Evolutionary conservation across 2,113 vertebrate genomes (phyloP).

Genomic region (Odocoileus virginianus): DNA sequence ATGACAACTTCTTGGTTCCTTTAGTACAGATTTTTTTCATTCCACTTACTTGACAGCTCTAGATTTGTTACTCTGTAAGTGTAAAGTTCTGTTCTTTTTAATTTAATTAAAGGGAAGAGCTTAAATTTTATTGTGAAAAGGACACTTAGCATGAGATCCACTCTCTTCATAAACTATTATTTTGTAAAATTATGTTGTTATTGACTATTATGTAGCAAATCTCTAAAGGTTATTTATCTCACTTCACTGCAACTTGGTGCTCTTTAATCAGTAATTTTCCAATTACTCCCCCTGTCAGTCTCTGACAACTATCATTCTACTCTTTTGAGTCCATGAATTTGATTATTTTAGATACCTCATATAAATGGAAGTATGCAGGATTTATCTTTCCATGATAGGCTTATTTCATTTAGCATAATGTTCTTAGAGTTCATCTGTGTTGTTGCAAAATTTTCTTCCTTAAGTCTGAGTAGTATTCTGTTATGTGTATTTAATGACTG

Average conservation of each 20-base stretch:
- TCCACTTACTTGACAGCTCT: background rate
- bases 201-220: background rate
- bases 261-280: background rate
- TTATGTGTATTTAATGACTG: background rate
- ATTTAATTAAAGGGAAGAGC: background rate
- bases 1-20: conserved; percentile 31
- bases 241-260: background rate
- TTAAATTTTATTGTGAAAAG: background rate
- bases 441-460: background rate
- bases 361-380: background rate
- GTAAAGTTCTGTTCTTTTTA: background rate
- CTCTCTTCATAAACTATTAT: background rate
- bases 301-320: background rate
- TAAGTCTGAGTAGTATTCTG: background rate
- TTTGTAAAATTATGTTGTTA: background rate
- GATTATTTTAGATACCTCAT: background rate
- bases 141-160: background rate
- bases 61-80: background rate
- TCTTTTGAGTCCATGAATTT: background rate
- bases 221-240: background rate
- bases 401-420: background rate
- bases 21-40: background rate
- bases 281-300: background rate
- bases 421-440: background rate
- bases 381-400: background rate